Base-by-base conservation (phyloP, 1,140 invertebrate genomes). In the Eumeta japonica region DNA sequence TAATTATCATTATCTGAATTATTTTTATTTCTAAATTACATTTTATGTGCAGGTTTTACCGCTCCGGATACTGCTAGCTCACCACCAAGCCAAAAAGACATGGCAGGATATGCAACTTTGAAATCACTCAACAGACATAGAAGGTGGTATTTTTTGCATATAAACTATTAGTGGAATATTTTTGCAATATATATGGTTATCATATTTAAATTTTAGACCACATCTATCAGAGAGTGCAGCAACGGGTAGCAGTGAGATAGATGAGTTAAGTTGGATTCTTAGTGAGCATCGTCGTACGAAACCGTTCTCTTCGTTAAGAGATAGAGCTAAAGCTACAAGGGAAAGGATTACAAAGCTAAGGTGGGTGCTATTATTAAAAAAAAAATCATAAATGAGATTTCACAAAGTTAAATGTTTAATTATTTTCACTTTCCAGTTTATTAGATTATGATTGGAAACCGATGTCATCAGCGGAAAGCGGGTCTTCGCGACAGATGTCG, bases 31-130 rank as follows among this genome's bases (percentile, higher is more conserved):
- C 18, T 28, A 32, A 12, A 39, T 36, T 16, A 18, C 3, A 40
- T 13, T 37, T 19, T 12, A 28, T 37, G 31, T 43, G 47, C 41
- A 74, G 72, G 74, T 64, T 77, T 67, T 37, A 59, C 66, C 12
- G 63, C 57, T 12, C 58, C 67, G 4, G 76, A 79, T 18, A 63
- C 68, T 13, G 62, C 65, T 4, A 74, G 70, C 39, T 79, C 77
- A 12, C 77, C 81, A 41, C 68, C 86, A 17, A 87, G 83, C 53
- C 82, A 85, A 48, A 79, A 87, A 67, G 86, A 89, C 62, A 79
- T 88, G 43, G 76, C 87, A 24, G 91, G 90, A 16, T 92, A 92
- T 58, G 86, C 85, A n/a, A 88, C 85, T 12, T 64, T 94, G 29
- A 79, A 87, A 51, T 83, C 80, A 24, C 68, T 92, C 15, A 83